Conservation (phyloP, 1,140 invertebrate genomes). For the Leptopilina boulardi region DNA sequence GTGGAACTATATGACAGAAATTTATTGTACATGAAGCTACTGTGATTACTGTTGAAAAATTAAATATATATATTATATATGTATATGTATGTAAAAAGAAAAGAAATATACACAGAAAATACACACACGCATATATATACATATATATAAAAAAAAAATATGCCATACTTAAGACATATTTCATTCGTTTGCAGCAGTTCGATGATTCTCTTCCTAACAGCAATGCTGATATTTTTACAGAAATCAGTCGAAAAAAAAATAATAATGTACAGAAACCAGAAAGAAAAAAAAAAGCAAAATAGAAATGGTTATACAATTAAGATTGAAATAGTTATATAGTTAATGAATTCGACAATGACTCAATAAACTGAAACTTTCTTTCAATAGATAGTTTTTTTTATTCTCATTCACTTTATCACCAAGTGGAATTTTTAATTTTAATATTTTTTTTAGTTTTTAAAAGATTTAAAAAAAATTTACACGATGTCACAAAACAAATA, state of each 20-base stretch:
- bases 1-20: constrained; percentile 65
- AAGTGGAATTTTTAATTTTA: too few relatives aligned
- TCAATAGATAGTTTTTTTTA: not conserved
- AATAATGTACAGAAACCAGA: constrained; percentile 20
- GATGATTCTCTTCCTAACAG: constrained; percentile 31
- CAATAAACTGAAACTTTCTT: constrained; percentile 42
- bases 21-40: constrained; percentile 75
- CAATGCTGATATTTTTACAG: constrained; percentile 28
- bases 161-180: constrained; percentile 52
- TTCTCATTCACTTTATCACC: not conserved
- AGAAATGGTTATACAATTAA: constrained; percentile 19
- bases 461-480: too few relatives aligned
- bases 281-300: not conserved
- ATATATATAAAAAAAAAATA: constrained; percentile 63
- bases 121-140: constrained; percentile 60
- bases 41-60: constrained; percentile 76
- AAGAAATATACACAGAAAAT: constrained; percentile 63
- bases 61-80: constrained; percentile 62
- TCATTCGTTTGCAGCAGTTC: constrained; percentile 23
- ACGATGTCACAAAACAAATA: too few relatives aligned
- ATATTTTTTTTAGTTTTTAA: too few relatives aligned
- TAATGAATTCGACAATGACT: constrained; percentile 24
- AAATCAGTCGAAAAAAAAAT: constrained; percentile 2
- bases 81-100: constrained; percentile 59
- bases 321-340: constrained; percentile 16